Evolutionary conservation across 2,888 invertebrate genomes (phyloP), one percentile per base, ranked within the genome.

Genomic region (Drosophila cognata): DNA sequence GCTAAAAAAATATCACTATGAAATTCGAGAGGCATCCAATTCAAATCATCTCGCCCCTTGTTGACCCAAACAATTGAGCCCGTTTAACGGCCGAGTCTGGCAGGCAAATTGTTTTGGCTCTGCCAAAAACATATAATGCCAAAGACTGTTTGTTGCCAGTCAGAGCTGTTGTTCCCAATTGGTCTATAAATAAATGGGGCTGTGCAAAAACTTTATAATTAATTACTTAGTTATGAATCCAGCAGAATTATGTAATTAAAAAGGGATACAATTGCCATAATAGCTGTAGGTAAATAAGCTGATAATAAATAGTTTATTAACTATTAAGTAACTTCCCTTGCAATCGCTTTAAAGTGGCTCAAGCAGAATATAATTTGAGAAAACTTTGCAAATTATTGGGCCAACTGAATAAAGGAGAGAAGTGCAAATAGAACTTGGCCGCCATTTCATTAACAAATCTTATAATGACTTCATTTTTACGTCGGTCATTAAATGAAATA

Each of bases 401-500:
- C 25, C 25, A 53, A 43, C 43, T 8, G 46, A 53, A 28, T 36
- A 21, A 68, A 35, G n/a, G 16, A 13, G 21, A 11, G 28, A 21
- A 38, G 13, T 41, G 16, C 8, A 25, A 58, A 28, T 41, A 16
- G 41, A 41, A 21, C 18, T 25, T 16, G 10, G n/a, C 18, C 13
- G 16, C 31, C 62, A 60, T 52, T 61, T 64, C 56, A 62, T 72
- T 50, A 59, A 60, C 63, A 71, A 68, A 71, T 66, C 63, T 51
- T 66, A 29, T 60, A 63, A 67, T 36, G 73, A 52, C 58, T 72
- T 68, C 21, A 46, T 62, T 67, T 70, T 70, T 56, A 66, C 55
- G 68, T 48, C 50, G 35, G 55, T 56, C 76, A 71, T 76, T 75
- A 71, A 70, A 73, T 68, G 43, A 61, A 52, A 43, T 56, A 61